phyloP scores from a whole-genome alignment of 2,888 invertebrate species.

The Kuschelorhynchus macadamiae region DNA sequence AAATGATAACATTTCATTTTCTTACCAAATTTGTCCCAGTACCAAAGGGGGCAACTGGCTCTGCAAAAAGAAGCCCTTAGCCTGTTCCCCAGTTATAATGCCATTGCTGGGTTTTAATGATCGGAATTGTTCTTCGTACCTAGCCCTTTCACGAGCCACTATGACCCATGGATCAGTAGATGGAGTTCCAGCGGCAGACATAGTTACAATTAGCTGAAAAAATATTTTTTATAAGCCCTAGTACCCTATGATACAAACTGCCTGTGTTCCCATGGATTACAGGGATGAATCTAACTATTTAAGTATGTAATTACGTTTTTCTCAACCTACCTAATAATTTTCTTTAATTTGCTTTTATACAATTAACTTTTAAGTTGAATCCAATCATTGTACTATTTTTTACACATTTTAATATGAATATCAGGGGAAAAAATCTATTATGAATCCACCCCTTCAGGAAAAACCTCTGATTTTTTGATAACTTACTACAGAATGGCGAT shows the following conservation, averaged over 20 bases:
- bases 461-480: background rate
- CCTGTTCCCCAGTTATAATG: slow-evolving; percentile 92
- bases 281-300: background rate
- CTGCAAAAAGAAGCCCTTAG: slow-evolving; percentile 91
- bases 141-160: slow-evolving; percentile 86
- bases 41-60: slow-evolving; percentile 91
- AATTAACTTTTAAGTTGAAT: background rate
- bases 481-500: slow-evolving; percentile 13
- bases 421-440: background rate
- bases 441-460: slow-evolving; percentile 29
- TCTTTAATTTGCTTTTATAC: background rate
- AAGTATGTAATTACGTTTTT: background rate
- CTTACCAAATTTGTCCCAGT: slow-evolving; percentile 95
- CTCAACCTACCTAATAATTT: background rate
- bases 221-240: background rate
- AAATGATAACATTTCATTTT: slow-evolving; percentile 3
- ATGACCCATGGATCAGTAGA: slow-evolving; percentile 88
- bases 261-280: background rate
- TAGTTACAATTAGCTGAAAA: slow-evolving; percentile 30
- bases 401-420: background rate
- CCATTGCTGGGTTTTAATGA: slow-evolving; percentile 89
- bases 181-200: slow-evolving; percentile 68
- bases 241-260: background rate
- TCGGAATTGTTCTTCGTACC: slow-evolving; percentile 93
- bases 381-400: background rate